A percentile compares a stretch with the other conserved stretches of the same genome.
These are phyloP conservation scores for Liparis tanakae DNA, from an alignment of 2,797 vertebrate species.

Conservation along the genomic window DNA sequence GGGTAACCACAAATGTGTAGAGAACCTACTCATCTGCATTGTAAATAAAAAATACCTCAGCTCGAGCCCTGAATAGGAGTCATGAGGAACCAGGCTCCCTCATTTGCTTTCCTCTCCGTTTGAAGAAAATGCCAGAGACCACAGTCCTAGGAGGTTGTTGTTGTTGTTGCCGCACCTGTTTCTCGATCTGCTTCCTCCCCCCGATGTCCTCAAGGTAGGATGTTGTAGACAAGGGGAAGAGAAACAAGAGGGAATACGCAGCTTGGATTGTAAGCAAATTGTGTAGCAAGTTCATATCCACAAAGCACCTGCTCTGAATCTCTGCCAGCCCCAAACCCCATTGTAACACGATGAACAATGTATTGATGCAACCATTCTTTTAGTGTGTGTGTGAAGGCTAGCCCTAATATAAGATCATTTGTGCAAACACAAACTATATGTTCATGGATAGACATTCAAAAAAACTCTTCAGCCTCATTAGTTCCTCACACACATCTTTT, in stretches of 20 bases:
- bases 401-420: not conserved
- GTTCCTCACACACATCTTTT: not conserved
- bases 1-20: slow-evolving; percentile 36
- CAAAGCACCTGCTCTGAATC: not conserved
- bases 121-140: slow-evolving; percentile 8
- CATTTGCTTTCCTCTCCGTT: slow-evolving; percentile 13
- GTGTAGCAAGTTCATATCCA: not conserved
- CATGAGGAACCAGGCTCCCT: slow-evolving; percentile 31
- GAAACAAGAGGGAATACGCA: not conserved
- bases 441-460: not conserved
- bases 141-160: not conserved
- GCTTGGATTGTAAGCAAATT: not conserved
- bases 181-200: not conserved
- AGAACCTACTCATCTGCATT: slow-evolving; percentile 32
- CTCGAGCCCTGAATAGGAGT: slow-evolving; percentile 27
- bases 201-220: not conserved
- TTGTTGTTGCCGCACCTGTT: not conserved
- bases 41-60: slow-evolving; percentile 52
- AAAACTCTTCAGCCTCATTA: not conserved
- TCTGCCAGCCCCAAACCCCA: not conserved
- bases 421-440: not conserved
- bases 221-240: not conserved
- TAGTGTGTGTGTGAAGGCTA: not conserved
- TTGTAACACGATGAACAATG: not conserved
- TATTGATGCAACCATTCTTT: not conserved